phyloP scores from a whole-genome alignment of 2,797 vertebrate genomes.

The Steatocranus sp. region DNA sequence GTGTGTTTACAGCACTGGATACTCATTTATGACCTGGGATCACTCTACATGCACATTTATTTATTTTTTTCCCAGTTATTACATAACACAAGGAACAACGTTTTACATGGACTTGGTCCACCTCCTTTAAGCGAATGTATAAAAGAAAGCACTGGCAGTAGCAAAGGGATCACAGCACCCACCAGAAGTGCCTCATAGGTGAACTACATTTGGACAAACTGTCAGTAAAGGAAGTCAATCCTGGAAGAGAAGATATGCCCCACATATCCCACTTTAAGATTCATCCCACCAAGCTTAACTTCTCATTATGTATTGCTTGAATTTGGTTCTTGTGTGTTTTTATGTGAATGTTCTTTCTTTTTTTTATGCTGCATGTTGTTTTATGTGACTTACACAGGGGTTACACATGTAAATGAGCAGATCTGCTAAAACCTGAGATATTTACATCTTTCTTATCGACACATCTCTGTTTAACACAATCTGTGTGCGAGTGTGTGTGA shows the following conservation, averaged over 20 bases:
- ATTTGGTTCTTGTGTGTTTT: not conserved
- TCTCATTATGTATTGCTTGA: not conserved
- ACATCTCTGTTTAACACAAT: not conserved
- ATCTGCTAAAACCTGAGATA: not conserved
- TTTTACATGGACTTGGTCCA: not conserved
- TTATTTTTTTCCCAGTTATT: not conserved
- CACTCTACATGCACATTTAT: not conserved
- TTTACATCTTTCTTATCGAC: not conserved
- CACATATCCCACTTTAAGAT: not conserved
- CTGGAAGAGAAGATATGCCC: not conserved
- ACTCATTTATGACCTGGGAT: not conserved
- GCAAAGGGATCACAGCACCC: not conserved
- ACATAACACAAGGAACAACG: not conserved
- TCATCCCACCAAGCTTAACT: not conserved
- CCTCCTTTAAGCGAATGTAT: not conserved
- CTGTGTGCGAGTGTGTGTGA: not conserved
- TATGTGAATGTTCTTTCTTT: not conserved
- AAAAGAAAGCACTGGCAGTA: not conserved
- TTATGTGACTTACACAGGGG: not conserved
- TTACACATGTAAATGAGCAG: not conserved
- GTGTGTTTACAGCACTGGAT: not conserved
- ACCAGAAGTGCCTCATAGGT: not conserved
- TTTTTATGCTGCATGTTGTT: not conserved
- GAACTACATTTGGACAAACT: not conserved
- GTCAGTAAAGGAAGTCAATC: not conserved